Percentiles rank a stretch among this genome's conserved stretches.
phyloP scores from a whole-genome alignment of 2,888 invertebrate genomes.

The Ceriagrion tenellum region DNA sequence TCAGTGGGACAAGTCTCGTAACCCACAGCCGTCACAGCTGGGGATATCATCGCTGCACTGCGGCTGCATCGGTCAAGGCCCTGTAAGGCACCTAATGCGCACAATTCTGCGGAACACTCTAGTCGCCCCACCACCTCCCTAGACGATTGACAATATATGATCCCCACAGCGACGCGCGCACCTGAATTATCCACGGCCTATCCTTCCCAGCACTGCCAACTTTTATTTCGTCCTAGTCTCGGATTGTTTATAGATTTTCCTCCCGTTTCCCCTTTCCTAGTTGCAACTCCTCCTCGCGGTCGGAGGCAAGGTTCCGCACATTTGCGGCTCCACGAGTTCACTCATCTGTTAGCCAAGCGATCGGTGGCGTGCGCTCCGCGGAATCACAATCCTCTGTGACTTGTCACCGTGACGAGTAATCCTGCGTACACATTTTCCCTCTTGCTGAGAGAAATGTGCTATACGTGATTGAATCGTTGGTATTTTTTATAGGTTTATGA shows the following conservation, averaged over 20 bases:
- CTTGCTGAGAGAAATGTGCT: too few species aligned
- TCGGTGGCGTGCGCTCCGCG: background rate
- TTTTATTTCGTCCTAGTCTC: background rate
- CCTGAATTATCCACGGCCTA: background rate
- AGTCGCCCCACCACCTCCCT: background rate
- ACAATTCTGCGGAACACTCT: background rate
- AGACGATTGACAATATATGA: background rate
- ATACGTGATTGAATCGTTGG: too few species aligned
- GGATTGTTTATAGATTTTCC: constrained; percentile 26
- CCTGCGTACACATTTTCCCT: too few species aligned
- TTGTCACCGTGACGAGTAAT: too few species aligned
- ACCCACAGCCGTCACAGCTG: background rate
- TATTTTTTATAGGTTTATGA: too few species aligned
- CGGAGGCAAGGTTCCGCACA: background rate
- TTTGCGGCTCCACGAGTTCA: background rate
- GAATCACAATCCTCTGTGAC: background rate
- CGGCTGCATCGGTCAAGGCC: background rate
- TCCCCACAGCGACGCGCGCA: background rate
- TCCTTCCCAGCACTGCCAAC: background rate
- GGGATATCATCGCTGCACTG: constrained; percentile 2
- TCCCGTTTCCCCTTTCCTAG: background rate
- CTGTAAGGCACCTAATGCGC: background rate
- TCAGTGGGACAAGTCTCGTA: background rate
- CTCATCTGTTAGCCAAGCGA: background rate
- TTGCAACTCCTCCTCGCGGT: background rate